A percentile compares a stretch with the other conserved stretches of the same genome.
Evolutionary conservation across 2,888 invertebrate species (phyloP).

Genomic region (Pyrochroa serraticornis): DNA sequence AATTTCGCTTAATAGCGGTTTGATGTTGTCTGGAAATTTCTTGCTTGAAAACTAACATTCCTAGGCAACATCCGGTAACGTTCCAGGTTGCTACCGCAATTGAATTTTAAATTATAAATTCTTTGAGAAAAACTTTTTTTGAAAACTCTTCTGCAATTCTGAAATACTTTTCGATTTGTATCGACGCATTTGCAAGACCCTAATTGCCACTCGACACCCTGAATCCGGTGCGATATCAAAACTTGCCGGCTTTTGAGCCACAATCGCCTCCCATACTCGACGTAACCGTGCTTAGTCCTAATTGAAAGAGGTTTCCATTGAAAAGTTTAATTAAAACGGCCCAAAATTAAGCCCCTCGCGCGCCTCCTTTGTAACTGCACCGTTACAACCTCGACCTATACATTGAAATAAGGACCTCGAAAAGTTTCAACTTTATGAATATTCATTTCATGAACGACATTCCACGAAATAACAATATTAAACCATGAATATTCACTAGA

Average conservation of each 20-base stretch:
- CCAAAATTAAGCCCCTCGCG: conserved; percentile 4
- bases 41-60: too few relatives aligned
- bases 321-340: conserved; percentile 14
- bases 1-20: too few relatives aligned
- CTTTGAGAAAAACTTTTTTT: too few relatives aligned
- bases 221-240: too few relatives aligned
- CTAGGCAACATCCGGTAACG: too few relatives aligned
- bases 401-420: neutral
- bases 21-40: too few relatives aligned
- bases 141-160: too few relatives aligned
- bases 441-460: conserved; percentile 7
- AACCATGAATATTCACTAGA: neutral
- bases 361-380: neutral
- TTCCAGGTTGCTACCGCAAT: too few relatives aligned
- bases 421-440: conserved; percentile 19
- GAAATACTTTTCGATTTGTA: too few relatives aligned
- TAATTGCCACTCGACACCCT: too few relatives aligned
- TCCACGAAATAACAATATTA: neutral
- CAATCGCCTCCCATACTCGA: neutral
- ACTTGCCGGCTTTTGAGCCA: neutral
- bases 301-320: conserved; percentile 3
- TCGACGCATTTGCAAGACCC: too few relatives aligned
- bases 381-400: neutral
- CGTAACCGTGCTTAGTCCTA: neutral
- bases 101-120: too few relatives aligned